A percentile compares a stretch with the other conserved stretches of the same genome.
These are phyloP conservation scores for Branchellion lobata DNA, from an alignment of 2,888 invertebrate genomes.

Conservation along the genomic window DNA sequence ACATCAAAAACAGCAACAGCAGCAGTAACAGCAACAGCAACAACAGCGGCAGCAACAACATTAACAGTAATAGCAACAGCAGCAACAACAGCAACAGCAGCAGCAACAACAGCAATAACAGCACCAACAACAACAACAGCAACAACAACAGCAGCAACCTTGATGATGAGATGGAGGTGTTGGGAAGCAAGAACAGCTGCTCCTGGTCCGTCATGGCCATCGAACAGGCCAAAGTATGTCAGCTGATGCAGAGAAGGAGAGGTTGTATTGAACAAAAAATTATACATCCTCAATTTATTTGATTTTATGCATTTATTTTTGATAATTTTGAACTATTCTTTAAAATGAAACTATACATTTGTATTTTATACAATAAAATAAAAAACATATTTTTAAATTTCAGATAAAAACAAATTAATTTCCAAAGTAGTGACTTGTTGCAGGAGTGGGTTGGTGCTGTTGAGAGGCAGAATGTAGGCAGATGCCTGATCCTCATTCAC, in stretches of 20 bases:
- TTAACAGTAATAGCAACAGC: background rate
- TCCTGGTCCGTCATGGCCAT: constrained; percentile 81
- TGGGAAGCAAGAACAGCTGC: constrained; percentile 76
- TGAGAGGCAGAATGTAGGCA: background rate
- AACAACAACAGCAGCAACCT: constrained; percentile 41
- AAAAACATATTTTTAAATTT: too few species aligned
- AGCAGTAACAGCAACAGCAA: background rate
- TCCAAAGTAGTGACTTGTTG: background rate
- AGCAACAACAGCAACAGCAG: background rate
- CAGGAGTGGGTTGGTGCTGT: background rate
- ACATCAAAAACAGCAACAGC: too few species aligned
- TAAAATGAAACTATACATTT: too few species aligned
- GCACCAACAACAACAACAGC: background rate
- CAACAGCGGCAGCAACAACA: background rate
- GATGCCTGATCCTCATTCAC: constrained; percentile 18
- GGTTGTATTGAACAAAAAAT: too few species aligned
- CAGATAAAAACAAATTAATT: too few species aligned
- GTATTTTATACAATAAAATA: too few species aligned
- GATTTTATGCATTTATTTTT: too few species aligned
- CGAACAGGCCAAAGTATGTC: constrained; percentile 78
- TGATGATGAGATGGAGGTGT: constrained; percentile 74
- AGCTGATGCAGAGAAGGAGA: constrained; percentile 62
- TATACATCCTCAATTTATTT: too few species aligned
- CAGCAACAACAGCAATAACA: background rate
- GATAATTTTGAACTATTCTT: too few species aligned